Conservation (phyloP, 2,113 vertebrate genomes). For the Bucco capensis region DNA sequence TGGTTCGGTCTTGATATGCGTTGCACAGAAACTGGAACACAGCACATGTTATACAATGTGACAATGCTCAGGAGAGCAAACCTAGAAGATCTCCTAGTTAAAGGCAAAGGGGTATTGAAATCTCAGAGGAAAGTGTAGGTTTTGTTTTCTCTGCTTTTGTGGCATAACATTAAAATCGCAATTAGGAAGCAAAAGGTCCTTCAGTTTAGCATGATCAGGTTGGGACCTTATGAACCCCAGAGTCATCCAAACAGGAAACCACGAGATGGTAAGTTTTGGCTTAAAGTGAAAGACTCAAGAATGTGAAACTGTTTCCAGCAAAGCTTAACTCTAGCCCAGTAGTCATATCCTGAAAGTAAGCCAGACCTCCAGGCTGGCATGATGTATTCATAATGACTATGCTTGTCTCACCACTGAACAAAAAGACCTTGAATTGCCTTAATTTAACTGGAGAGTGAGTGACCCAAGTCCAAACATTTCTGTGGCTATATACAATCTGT, state of each 20-base stretch:
- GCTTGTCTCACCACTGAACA: neutral
- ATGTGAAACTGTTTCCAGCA: neutral
- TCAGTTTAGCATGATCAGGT: neutral
- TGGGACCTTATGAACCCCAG: neutral
- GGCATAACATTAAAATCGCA: neutral
- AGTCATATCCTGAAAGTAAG: neutral
- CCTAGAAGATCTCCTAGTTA: neutral
- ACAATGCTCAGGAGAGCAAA: neutral
- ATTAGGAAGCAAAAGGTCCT: neutral
- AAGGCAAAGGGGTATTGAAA: neutral
- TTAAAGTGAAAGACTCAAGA: neutral
- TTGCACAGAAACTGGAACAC: neutral
- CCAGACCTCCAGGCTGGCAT: neutral
- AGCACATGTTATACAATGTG: neutral
- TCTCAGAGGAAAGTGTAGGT: neutral
- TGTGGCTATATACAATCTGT: neutral
- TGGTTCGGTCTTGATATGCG: neutral
- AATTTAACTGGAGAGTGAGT: neutral
- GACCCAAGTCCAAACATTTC: neutral
- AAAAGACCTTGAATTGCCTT: neutral
- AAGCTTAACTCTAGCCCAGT: neutral
- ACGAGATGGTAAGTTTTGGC: neutral
- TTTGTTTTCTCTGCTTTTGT: neutral
- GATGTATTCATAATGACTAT: neutral
- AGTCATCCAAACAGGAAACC: neutral